Evolutionary conservation across 2,888 invertebrate species (phyloP).

Genomic region (Bibio marci): DNA sequence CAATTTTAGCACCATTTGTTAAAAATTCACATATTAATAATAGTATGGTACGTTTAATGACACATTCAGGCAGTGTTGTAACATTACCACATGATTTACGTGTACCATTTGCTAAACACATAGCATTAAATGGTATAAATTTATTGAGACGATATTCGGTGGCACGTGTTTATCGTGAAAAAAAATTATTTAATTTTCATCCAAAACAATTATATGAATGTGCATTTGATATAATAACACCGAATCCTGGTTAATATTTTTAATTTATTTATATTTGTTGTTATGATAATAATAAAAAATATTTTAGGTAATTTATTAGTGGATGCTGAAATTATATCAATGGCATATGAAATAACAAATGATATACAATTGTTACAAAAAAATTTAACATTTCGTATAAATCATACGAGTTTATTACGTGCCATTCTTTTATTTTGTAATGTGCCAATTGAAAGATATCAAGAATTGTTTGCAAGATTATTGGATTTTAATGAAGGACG

Average conservation of each 20-base stretch:
- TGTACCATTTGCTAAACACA: slow-evolving; percentile 62
- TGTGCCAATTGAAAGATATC: slow-evolving; percentile 50
- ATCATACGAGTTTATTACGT: slow-evolving; percentile 59
- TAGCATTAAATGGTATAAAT: slow-evolving; percentile 61
- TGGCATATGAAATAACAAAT: slow-evolving; percentile 56
- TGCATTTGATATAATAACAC: slow-evolving; percentile 82
- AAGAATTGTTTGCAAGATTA: slow-evolving; percentile 10
- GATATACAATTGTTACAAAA: slow-evolving; percentile 47
- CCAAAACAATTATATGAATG: slow-evolving; percentile 81
- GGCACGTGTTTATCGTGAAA: slow-evolving; percentile 72
- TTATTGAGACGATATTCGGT: slow-evolving; percentile 71
- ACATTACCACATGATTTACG: slow-evolving; percentile 71
- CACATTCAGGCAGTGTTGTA: slow-evolving; percentile 68
- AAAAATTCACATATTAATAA: slow-evolving; percentile 22
- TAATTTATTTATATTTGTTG: slow-evolving; percentile 8
- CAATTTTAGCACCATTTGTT: slow-evolving; percentile 62
- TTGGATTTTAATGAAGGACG: slow-evolving; percentile 34
- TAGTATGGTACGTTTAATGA: slow-evolving; percentile 61
- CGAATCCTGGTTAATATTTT: slow-evolving; percentile 40
- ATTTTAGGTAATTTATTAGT: slow-evolving; percentile 52
- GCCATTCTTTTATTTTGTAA: slow-evolving; percentile 65
- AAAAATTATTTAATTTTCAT: slow-evolving; percentile 62
- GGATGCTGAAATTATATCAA: slow-evolving; percentile 71
- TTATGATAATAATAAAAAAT: too few relatives aligned
- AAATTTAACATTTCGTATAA: slow-evolving; percentile 53